Evolutionary conservation across 2,888 invertebrate species (phyloP).

Genomic region (Colletes collaris): DNA sequence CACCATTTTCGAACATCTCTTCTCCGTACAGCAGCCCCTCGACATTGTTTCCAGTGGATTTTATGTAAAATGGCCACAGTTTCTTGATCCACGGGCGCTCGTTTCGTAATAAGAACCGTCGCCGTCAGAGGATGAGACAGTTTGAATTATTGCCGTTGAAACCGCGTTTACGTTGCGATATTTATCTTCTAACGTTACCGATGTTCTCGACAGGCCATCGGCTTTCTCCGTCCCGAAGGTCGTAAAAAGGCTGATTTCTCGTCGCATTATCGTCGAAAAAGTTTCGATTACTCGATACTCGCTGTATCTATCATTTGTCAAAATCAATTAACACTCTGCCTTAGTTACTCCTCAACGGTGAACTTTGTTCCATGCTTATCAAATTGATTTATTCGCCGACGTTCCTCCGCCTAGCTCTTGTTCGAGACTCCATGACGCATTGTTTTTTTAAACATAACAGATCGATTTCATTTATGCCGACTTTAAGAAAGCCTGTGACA

Average conservation of each 20-base stretch:
- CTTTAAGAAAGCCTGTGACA: no score
- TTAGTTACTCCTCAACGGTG: no score
- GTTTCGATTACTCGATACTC: slow-evolving; percentile 1
- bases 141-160: neutral
- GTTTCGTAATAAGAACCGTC: neutral
- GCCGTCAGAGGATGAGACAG: neutral
- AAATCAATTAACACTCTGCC: no score
- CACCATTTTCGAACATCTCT: slow-evolving; percentile 1
- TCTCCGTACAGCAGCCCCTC: no score
- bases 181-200: neutral
- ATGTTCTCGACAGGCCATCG: slow-evolving; percentile 10
- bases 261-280: slow-evolving; percentile 3
- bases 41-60: no score
- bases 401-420: no score
- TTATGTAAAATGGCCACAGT: no score
- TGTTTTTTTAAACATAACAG: no score
- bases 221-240: slow-evolving; percentile 26
- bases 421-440: no score
- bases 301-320: neutral
- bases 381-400: no score
- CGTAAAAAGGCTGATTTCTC: slow-evolving; percentile 22
- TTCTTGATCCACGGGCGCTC: neutral
- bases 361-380: no score
- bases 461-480: no score
- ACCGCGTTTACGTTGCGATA: neutral